A percentile compares a stretch with the other conserved stretches of the same genome.
Conservation (phyloP, 2,888 invertebrate genomes). For the Lasioglossum figueresi region DNA sequence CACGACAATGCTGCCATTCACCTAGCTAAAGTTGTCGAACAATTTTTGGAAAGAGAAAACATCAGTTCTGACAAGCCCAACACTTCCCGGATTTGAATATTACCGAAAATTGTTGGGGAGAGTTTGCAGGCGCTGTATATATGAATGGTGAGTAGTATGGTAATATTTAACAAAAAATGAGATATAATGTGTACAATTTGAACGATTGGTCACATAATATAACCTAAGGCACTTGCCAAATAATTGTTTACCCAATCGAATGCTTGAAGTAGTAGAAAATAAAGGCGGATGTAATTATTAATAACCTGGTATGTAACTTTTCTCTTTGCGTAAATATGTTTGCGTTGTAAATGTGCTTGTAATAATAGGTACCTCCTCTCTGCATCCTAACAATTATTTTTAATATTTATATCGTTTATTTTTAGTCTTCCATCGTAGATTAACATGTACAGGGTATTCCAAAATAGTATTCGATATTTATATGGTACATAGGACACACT, state of each 20-base stretch:
- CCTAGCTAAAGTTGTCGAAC: not conserved
- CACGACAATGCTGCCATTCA: not conserved
- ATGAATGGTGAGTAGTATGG: not conserved
- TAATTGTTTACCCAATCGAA: not conserved
- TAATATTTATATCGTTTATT: too few species aligned
- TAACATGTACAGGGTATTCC: too few species aligned
- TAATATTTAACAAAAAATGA: not conserved
- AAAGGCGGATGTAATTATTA: not conserved
- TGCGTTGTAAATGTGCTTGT: too few species aligned
- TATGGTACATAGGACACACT: too few species aligned
- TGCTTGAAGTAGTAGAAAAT: not conserved
- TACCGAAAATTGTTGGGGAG: not conserved
- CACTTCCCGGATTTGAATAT: not conserved
- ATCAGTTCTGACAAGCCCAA: not conserved
- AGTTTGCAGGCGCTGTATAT: not conserved
- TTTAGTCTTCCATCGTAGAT: too few species aligned
- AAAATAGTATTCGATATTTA: too few species aligned
- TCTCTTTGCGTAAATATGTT: too few species aligned
- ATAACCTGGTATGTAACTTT: not conserved
- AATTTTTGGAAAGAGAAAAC: not conserved
- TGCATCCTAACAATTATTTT: too few species aligned
- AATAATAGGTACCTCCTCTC: too few species aligned
- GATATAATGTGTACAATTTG: not conserved
- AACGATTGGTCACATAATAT: too few species aligned
- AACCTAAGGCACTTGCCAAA: too few species aligned